A percentile compares a stretch with the other conserved stretches of the same genome.
phyloP scores from a whole-genome alignment of 2,888 invertebrate genomes.

The Axea sp. region DNA sequence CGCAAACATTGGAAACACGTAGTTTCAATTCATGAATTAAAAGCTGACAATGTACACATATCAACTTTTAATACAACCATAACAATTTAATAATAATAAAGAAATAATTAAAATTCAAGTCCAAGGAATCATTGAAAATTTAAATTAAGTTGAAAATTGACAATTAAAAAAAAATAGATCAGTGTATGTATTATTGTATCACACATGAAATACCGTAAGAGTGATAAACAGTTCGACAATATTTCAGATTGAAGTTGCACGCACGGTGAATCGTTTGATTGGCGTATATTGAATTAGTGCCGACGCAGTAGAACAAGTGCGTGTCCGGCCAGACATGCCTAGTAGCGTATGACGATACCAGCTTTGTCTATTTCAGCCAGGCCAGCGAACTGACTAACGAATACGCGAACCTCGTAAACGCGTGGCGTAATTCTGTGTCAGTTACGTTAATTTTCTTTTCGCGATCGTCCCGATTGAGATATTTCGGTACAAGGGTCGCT shows the following conservation, averaged over 20 bases:
- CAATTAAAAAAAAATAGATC: too few relatives aligned
- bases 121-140: too few relatives aligned
- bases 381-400: constrained; percentile 11
- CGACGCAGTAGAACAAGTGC: constrained; percentile 63
- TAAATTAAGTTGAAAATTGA: too few relatives aligned
- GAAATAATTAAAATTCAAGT: too few relatives aligned
- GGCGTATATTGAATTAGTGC: constrained; percentile 58
- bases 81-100: too few relatives aligned
- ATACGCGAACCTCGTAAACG: constrained; percentile 4
- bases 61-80: too few relatives aligned
- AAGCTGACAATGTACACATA: too few relatives aligned
- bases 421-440: constrained; percentile 16
- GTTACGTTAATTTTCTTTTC: constrained; percentile 9
- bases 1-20: too few relatives aligned
- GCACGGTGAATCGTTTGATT: constrained; percentile 49
- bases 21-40: too few relatives aligned
- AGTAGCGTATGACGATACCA: constrained; percentile 45
- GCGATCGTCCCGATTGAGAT: constrained; percentile 49
- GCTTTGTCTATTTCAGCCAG: constrained; percentile 51
- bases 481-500: constrained; percentile 54
- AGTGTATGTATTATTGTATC: too few relatives aligned
- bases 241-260: constrained; percentile 45
- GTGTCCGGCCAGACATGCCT: constrained; percentile 60
- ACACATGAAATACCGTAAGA: too few relatives aligned
- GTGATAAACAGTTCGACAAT: constrained; percentile 36